Evolutionary conservation across 1,140 invertebrate genomes (phyloP), one percentile per base, ranked within the genome.

Genomic region (Drosophila orena): DNA sequence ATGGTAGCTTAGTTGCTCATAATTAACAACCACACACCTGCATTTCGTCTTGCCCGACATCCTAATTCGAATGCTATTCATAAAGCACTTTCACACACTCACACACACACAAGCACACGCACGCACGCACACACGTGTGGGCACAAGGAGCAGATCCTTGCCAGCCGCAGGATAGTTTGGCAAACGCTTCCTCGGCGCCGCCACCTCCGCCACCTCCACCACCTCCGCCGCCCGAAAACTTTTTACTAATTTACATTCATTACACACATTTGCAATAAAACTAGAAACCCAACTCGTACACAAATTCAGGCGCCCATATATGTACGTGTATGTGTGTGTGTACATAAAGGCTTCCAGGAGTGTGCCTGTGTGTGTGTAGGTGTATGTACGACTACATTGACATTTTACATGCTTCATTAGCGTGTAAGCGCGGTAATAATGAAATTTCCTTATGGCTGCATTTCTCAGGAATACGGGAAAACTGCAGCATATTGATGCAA

Each of bases 181-280:
- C 73, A 59, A 59, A 57, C 53, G 73, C 73, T 44, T 76, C 54
- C 72, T 34, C 49, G 42, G 38, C 46, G 20, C 61, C 42, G 22
- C 34, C 52, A 42, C 38, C 52, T 10, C 61, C 42, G 22, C 34
- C 52, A 42, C 38, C 52, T 10, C 42, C 30, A 12, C 30, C 37
- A 55, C 35, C 54, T 50, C 77, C 62, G 69, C 47, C 37, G 46
- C 70, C 85, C 69, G 74, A 54, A 86, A 88, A 89, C 49, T 88
- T 88, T 88, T 89, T 84, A 84, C 84, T 89, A 88, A 88, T 88
- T 88, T 88, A 88, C 84, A 88, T 88, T 88, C 84, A 88, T 88
- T 88, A 88, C 84, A 88, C 76, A 89, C 84, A 88, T 88, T 88
- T 88, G 84, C 84, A 88, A 88, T 88, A 88, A 88, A 88, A 88